Base-by-base conservation (phyloP, 2,113 vertebrate genomes). In the Mola mola region DNA sequence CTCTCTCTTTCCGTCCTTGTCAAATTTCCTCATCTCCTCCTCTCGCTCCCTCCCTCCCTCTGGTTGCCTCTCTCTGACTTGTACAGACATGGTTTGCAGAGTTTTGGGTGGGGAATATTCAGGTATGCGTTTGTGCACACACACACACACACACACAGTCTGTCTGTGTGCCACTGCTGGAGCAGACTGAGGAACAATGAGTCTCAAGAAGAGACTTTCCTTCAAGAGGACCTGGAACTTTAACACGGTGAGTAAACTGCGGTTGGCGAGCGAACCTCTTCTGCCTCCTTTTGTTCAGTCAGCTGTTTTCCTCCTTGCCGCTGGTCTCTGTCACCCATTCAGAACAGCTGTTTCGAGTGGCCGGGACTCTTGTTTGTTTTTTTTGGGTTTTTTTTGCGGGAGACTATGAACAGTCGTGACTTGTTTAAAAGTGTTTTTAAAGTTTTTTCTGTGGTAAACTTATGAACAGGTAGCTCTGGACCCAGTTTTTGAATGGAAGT, bases 61-160 rank as follows among this genome's bases (percentile, higher is more conserved):
- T 40, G n/a, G n/a, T 56, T 66, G 48, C 36, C 66, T 75, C 57
- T 52, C 70, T 64, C 53, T 13, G 87, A 92, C 94, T 68, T 91
- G 94, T 93, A 90, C 89, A 90, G 93, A 91, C 94, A 90, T 71
- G 93, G 91, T 84, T 88, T 53, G 75, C 36, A 15, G 74, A 78
- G 73, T 82, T 83, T 83, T 89, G 86, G 86, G 89, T 88, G 90
- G 87, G 83, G 85, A 88, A 76, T 86, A 51, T 78, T 90, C 90
- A 92, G 89, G 87, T 90, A 91, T 92, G 87, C 62, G 53, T 72
- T 72, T 13, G 8, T 76, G 61, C 67, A 75, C 68, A 63, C 59
- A 61, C 40, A 72, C 12, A 58, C 58, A 80, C 59, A 86, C 65
- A 84, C 75, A 76, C 77, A 87, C 9, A 80, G 50, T 63, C 34